Conservation (phyloP, 1,140 invertebrate genomes). For the Frieseomelitta varia region DNA sequence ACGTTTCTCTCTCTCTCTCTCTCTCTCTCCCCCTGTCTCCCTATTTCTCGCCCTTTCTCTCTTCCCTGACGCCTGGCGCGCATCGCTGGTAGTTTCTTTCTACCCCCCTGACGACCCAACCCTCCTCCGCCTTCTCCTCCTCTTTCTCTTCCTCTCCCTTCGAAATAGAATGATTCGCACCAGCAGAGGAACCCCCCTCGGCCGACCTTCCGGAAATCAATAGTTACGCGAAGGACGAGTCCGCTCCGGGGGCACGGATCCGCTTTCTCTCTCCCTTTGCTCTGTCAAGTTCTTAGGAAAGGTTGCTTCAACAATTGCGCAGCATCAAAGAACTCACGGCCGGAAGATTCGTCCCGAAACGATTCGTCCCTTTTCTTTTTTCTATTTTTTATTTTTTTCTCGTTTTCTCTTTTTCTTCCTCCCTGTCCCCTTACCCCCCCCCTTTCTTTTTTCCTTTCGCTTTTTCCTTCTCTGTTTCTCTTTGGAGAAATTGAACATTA, state of each 20-base stretch:
- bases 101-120: slow-evolving; percentile 33
- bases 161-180: slow-evolving; percentile 65
- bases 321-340: slow-evolving; percentile 42
- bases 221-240: slow-evolving; percentile 66
- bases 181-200: slow-evolving; percentile 51
- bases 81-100: slow-evolving; percentile 57
- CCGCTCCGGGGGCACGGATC: slow-evolving; percentile 41
- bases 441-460: no score
- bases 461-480: not conserved
- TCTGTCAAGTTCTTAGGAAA: slow-evolving; percentile 45
- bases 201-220: slow-evolving; percentile 71
- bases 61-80: slow-evolving; percentile 31
- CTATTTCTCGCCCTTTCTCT: no score
- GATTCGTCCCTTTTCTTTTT: not conserved
- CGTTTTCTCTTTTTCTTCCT: not conserved
- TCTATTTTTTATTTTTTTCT: not conserved
- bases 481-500: not conserved
- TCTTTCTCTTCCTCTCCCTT: slow-evolving; percentile 22
- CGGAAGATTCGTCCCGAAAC: slow-evolving; percentile 9
- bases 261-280: slow-evolving; percentile 44
- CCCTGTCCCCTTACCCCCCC: no score
- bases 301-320: slow-evolving; percentile 49
- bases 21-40: no score
- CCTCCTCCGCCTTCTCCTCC: not conserved
- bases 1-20: not conserved